These are phyloP conservation scores for Trichoplusia ni DNA, from an alignment of 1,140 invertebrate genomes.

Conservation along the genomic window DNA sequence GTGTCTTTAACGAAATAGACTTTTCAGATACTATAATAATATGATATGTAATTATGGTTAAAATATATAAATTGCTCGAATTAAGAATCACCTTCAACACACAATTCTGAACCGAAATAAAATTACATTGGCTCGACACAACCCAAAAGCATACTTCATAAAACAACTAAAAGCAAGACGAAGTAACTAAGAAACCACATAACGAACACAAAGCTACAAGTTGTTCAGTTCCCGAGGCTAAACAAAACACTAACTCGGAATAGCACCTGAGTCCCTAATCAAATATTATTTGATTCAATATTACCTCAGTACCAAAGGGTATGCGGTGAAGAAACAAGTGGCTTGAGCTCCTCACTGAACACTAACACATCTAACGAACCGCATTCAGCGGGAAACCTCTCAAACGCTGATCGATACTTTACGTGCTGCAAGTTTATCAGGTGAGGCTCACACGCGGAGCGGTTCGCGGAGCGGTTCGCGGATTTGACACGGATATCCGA, in stretches of 20 bases:
- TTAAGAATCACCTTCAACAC: no score
- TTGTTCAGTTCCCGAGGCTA: conserved; percentile 10
- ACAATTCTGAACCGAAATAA: no score
- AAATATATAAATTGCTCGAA: no score
- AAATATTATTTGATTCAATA: conserved; percentile 70
- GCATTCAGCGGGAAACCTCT: conserved; percentile 65
- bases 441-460: conserved; percentile 7
- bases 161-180: neutral
- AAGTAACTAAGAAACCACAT: neutral
- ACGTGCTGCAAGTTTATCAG: conserved; percentile 35
- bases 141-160: no score
- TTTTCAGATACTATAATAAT: no score
- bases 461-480: neutral
- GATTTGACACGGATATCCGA: neutral
- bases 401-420: conserved; percentile 68
- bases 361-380: conserved; percentile 65
- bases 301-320: conserved; percentile 48
- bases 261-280: conserved; percentile 51
- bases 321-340: conserved; percentile 41
- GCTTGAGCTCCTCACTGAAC: conserved; percentile 44
- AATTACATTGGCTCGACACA: no score
- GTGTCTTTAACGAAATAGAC: no score
- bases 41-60: no score
- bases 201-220: conserved; percentile 15
- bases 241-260: conserved; percentile 35